These are phyloP conservation scores for Sarcophaga bullata DNA, from an alignment of 1,140 invertebrate genomes.

Conservation along the genomic window DNA sequence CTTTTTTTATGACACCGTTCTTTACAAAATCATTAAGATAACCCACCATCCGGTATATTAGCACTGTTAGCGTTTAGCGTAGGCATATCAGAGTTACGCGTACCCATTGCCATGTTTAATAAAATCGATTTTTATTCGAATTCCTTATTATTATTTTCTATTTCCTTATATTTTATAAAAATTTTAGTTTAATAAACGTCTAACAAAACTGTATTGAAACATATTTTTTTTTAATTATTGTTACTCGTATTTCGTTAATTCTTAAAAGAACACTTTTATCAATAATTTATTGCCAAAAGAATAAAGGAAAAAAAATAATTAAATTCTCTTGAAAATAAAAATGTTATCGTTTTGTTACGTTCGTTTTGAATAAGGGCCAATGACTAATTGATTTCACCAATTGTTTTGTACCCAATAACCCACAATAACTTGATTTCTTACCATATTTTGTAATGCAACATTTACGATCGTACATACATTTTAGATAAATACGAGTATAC, in stretches of 20 bases:
- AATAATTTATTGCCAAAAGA: too few species aligned
- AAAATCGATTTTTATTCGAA: not conserved
- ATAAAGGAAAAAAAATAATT: too few species aligned
- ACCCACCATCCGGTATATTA: conserved; percentile 58
- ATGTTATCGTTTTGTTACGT: conserved; percentile 1
- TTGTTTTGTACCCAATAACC: conserved; percentile 4
- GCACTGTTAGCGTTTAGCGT: conserved; percentile 58
- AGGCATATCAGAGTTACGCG: conserved; percentile 57
- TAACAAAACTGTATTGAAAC: too few species aligned
- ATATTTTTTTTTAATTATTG: too few species aligned
- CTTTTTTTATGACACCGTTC: not conserved
- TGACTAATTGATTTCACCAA: not conserved
- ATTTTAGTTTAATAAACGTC: too few species aligned
- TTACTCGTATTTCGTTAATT: too few species aligned
- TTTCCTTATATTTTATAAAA: not conserved
- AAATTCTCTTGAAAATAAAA: too few species aligned
- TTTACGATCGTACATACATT: conserved; percentile 3
- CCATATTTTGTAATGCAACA: not conserved
- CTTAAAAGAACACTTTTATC: too few species aligned
- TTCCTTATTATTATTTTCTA: conserved; percentile 6
- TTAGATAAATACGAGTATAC: not conserved
- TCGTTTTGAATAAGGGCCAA: conserved; percentile 1
- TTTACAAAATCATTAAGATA: not conserved
- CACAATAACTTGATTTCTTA: conserved; percentile 4
- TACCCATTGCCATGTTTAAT: conserved; percentile 27